Base-by-base conservation (phyloP, 1,140 invertebrate genomes). In the Heliothis subflexa region DNA sequence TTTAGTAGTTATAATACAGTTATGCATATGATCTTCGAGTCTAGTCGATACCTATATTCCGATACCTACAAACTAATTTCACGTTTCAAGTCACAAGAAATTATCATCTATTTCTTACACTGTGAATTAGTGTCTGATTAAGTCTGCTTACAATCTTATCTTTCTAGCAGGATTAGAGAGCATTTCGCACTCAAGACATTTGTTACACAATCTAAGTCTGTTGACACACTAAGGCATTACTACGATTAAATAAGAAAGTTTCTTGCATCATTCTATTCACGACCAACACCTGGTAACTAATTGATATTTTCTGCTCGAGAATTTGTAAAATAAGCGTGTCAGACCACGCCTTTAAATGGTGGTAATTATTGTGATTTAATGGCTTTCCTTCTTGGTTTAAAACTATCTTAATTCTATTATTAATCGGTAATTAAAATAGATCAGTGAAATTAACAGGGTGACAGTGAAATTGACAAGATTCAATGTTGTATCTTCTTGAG, bases 361-460 rank as follows among this genome's bases (percentile, higher is more conserved):
- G 28, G 25, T 5, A 14, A 25, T n/a, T 10, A 18, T 66, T 50
- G 16, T 5, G 16, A 57, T 55, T 28, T 40, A 16, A 21, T 57
- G 1, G 71, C 3, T 49, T 47, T 40, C 61, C 33, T 57, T 57
- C 12, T 25, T 45, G 16, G 12, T 28, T 55, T 16, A 3, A 16
- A 45, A 14, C n/a, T 16, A 14, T n/a, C 28, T 28, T 47, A 7
- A 13, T 9, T 45, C 14, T 18, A 11, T 59, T 21, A 73, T 47
- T 73, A 40, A 61, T 55, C 10, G 9, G 5, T 71, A 49, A 70
- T 72, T 72, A 57, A 73, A 73, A 25, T 47, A 47, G 71, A 59
- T 59, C 54, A 40, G 16, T 61, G 45, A 59, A 59, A 33, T 73
- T 9, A 57, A 49, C 21, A 25, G 21, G 21, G 40, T 25, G 40